Evolutionary conservation across 2,113 vertebrate species (phyloP).

Genomic region (Cryptotis parvus): DNA sequence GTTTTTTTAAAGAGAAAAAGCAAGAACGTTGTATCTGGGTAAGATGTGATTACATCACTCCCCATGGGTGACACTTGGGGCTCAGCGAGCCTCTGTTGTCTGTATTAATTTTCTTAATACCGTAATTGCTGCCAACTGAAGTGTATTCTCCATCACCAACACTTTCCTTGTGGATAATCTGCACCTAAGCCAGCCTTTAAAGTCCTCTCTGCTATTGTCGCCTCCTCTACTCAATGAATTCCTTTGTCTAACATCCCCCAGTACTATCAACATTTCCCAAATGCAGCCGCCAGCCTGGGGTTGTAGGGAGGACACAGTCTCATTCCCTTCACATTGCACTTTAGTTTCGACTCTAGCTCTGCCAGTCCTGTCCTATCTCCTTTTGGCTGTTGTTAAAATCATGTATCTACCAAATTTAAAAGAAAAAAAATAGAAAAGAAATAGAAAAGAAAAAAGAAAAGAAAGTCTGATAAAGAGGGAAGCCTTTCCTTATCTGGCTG

Average conservation of each 20-base stretch:
- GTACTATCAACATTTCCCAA: slow-evolving; percentile 56
- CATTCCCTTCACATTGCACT: neutral
- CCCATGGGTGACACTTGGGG: slow-evolving; percentile 31
- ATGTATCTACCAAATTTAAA: neutral
- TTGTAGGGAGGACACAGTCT: neutral
- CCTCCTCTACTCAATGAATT: slow-evolving; percentile 47
- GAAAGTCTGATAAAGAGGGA: neutral
- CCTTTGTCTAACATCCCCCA: slow-evolving; percentile 54
- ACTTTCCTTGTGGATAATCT: slow-evolving; percentile 39
- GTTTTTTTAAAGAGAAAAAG: slow-evolving; percentile 37
- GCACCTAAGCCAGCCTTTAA: slow-evolving; percentile 21
- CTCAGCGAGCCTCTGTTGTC: slow-evolving; percentile 20
- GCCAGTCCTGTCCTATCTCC: neutral
- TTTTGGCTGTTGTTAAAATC: neutral
- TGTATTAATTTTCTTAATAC: slow-evolving; percentile 56
- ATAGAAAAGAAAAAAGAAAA: neutral
- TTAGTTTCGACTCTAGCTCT: neutral
- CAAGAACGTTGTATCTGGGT: neutral
- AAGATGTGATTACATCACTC: slow-evolving; percentile 9
- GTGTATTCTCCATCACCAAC: neutral
- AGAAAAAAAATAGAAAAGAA: no score
- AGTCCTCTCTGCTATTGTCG: slow-evolving; percentile 19
- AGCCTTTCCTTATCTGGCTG: neutral
- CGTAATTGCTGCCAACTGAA: slow-evolving; percentile 27
- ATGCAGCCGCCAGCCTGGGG: neutral